Evolutionary conservation across 2,888 invertebrate genomes (phyloP).

Genomic region (Stenodema calcarata): DNA sequence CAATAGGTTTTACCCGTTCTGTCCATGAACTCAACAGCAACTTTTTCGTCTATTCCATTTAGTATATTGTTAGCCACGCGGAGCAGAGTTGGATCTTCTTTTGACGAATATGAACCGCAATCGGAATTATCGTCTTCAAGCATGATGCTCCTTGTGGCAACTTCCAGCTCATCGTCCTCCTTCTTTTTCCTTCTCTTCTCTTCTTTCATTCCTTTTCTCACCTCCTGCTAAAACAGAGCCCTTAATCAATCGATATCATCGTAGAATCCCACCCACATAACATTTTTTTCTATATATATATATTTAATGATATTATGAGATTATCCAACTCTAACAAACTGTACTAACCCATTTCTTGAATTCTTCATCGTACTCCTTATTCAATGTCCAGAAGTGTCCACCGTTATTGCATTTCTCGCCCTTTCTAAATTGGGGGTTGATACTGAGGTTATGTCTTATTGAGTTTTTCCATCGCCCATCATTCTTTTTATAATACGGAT

Average conservation of each 20-base stretch:
- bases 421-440: slow-evolving; percentile 90
- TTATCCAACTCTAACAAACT: not conserved
- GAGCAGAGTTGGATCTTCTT: slow-evolving; percentile 56
- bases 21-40: slow-evolving; percentile 65
- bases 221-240: slow-evolving; percentile 50
- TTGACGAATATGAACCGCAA: slow-evolving; percentile 6
- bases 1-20: not conserved
- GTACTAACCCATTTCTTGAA: slow-evolving; percentile 54
- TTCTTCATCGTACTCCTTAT: slow-evolving; percentile 63
- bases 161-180: slow-evolving; percentile 52
- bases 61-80: slow-evolving; percentile 69
- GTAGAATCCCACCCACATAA: too few relatives aligned
- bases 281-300: not conserved
- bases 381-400: slow-evolving; percentile 86
- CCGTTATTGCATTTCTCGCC: slow-evolving; percentile 86
- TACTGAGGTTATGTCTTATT: slow-evolving; percentile 87
- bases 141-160: slow-evolving; percentile 52
- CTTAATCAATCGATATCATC: not conserved
- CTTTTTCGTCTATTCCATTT: slow-evolving; percentile 67
- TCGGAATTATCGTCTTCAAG: slow-evolving; percentile 42
- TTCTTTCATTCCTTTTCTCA: slow-evolving; percentile 48
- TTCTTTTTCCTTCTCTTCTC: slow-evolving; percentile 43
- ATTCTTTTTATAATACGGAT: slow-evolving; percentile 86
- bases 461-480: slow-evolving; percentile 95
- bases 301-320: too few relatives aligned